Evolutionary conservation across 2,113 vertebrate genomes (phyloP).

Genomic region (Gymnorhina tibicen): DNA sequence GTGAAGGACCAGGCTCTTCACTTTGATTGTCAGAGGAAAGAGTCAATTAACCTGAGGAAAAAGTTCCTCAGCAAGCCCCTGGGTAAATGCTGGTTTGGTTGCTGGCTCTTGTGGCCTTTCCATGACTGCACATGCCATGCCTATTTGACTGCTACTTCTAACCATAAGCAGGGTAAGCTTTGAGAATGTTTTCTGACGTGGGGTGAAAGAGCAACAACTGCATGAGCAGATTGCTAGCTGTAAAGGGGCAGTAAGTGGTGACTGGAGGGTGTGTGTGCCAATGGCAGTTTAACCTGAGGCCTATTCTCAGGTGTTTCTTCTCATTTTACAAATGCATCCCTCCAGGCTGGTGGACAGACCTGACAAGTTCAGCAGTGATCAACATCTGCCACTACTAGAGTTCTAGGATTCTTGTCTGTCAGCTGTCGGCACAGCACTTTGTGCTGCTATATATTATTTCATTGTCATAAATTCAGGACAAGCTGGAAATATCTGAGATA

Average conservation of each 20-base stretch:
- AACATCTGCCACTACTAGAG: background rate
- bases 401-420: background rate
- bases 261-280: background rate
- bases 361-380: background rate
- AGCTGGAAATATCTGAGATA: background rate
- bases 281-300: background rate
- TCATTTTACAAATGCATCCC: background rate
- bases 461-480: background rate
- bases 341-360: background rate
- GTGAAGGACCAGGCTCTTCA: background rate
- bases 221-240: background rate
- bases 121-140: slow-evolving; percentile 10
- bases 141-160: background rate
- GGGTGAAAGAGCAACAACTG: background rate
- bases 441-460: background rate
- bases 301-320: background rate
- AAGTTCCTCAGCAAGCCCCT: background rate
- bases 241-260: background rate
- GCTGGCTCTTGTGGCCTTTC: slow-evolving; percentile 20
- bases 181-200: background rate
- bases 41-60: background rate
- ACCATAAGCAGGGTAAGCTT: background rate
- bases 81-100: background rate
- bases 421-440: background rate
- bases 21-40: background rate